Evolutionary conservation across 2,113 vertebrate species (phyloP), one percentile per base, ranked within the genome.

Genomic region (Dasypus novemcinctus): DNA sequence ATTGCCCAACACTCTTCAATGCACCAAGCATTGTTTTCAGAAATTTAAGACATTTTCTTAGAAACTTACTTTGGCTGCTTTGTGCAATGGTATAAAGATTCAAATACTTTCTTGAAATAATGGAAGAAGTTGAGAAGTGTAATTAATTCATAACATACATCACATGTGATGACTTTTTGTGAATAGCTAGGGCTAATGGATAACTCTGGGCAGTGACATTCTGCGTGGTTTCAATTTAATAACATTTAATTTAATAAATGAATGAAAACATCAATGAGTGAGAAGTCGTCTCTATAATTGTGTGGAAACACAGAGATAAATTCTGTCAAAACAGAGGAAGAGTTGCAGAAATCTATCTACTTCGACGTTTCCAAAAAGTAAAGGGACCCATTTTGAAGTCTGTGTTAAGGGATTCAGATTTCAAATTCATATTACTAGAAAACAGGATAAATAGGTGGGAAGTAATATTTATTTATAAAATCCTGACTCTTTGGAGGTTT

Each of bases 41-140:
- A 92, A 94, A 69, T 63, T 57, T 78, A 79, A 75, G 83, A 68
- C 12, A 20, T 69, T 88, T 88, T 92, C 89, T 95, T 71, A 88
- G 81, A 96, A 96, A 74, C 27, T 5, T 38, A 46, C 36, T 49
- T 84, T 81, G 71, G 71, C 64, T 61, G 66, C 31, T 86, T 68
- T 93, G 31, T 49, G 52, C 27, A 54, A 18, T 64, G 72, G 33
- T n/a, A 21, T 20, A 89, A 76, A 74, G 38, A 33, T 92, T 81
- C 41, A 18, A 49, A 43, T 38, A 68, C 18, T 91, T 95, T 79
- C 52, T 61, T 61, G 29, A 94, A 91, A 68, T 79, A 68, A 95
- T 78, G 18, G 63, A 75, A 74, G 38, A 85, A 36, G 29, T 10
- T 88, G 82, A 76, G 91, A 94, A 59, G 64, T 38, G 1, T 25